phyloP scores from a whole-genome alignment of 2,113 vertebrate species.

The Dipodomys merriami region DNA sequence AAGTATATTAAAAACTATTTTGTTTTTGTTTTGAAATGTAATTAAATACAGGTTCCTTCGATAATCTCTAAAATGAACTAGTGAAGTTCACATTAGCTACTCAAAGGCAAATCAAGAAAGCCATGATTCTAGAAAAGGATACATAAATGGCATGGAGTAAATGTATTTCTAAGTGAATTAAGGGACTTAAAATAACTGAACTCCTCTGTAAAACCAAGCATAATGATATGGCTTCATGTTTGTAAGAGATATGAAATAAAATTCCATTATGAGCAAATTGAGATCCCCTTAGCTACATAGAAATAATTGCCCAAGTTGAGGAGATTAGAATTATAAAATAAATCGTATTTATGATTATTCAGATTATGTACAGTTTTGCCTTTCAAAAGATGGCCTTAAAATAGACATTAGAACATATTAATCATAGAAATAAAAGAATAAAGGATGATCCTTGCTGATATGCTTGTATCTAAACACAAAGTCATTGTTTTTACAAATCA shows the following conservation, averaged over 20 bases:
- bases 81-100: neutral
- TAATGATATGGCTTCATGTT: neutral
- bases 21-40: constrained; percentile 36
- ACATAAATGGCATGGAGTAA: neutral
- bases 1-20: constrained; percentile 7
- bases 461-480: constrained; percentile 7
- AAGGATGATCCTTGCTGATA: neutral
- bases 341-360: neutral
- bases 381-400: neutral
- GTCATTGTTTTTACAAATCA: neutral
- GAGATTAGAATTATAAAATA: constrained; percentile 9
- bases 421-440: constrained; percentile 8
- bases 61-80: neutral
- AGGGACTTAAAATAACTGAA: neutral
- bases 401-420: neutral
- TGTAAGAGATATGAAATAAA: constrained; percentile 11
- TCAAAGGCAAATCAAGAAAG: neutral
- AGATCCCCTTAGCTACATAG: neutral
- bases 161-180: neutral
- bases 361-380: neutral
- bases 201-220: neutral
- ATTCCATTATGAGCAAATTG: neutral
- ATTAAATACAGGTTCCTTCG: neutral
- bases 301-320: constrained; percentile 30
- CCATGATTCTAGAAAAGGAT: neutral